Base-by-base conservation (phyloP, 2,797 vertebrate species). In the Sylvia borin region DNA sequence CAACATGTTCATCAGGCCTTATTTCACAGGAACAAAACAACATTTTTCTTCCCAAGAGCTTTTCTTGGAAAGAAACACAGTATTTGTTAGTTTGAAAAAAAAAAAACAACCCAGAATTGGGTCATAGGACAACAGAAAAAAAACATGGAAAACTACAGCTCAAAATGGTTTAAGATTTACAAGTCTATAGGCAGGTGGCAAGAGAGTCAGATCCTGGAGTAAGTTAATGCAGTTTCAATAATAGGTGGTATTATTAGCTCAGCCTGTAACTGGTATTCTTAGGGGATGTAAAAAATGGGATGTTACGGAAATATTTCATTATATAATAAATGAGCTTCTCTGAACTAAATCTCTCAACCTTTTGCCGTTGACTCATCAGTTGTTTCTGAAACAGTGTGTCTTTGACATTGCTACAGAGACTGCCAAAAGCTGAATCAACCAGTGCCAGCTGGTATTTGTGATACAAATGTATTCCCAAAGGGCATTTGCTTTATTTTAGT, bases 281-380 rank as follows among this genome's bases (percentile, higher is more conserved):
- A 93, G 25, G 57, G 72, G 88, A 92, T 71, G 61, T 91, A 84
- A 94, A 83, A 88, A 42, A 73, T 7, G 80, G 42, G 54, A 94
- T 55, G 80, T 89, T 90, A 82, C 1, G 40, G 90, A 95, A 96
- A 90, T 90, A 71, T 96, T 95, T 92, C n/a, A 76, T 96, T 95
- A 71, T 93, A 82, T 61, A 88, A 70, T 88, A 82, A 94, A 87
- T 14, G 42, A 72, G 11, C 42, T 82, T 74, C 74, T 89, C 88
- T 66, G 74, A 91, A 87, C 34, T 53, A 40, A 85, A 74, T 61
- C 74, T 64, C 76, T 54, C 79, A 77, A 40, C 74, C 29, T 87
- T 87, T 88, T 77, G 71, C 43, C 29, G 24, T 74, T 96, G 88
- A 95, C 61, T 96, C 88, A 95, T 96, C 77, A 61, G 71, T 77